Evolutionary conservation across 2,797 vertebrate species (phyloP), one percentile per base, ranked within the genome.

Genomic region (Eptatretus atami): DNA sequence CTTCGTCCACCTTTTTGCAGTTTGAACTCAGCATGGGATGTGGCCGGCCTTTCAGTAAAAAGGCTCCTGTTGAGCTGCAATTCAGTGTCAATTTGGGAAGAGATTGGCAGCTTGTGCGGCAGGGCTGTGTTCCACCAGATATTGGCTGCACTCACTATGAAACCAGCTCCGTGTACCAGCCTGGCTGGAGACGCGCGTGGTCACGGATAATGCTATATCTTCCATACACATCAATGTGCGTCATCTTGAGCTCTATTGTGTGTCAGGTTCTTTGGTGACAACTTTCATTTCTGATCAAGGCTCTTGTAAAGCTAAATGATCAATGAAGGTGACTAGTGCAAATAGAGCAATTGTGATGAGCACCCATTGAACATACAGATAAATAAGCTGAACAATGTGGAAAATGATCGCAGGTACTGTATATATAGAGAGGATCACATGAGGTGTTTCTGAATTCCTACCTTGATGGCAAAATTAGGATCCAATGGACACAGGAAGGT

Each of bases 1-100:
- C 85, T 1, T 77, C 82, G 11, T 92, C 90, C 1, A 87, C 83
- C 11, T 96, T 90, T 73, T 71, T 96, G 67, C 90, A 96, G 72
- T 98, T 98, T 70, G 84, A 95, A 71, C 70, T 98, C 69, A 93
- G 78, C 72, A 88, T 90, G 84, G 90, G 90, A 31, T 96, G 92
- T 69, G 90, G 84, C 73, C 90, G 86, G 68, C 15, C 15, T 12
- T 82, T 79, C 13, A 80, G 82, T 13, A 72, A 79, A 67, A 75
- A 81, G 64, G 81, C 90, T 2, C 73, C 79, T 0, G 72, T 95
- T 9, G 80, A 82, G 31, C 76, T 98, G 67, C 86, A 98, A 71
- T 93, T 79, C 68, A 92, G 86, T 63, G 77, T 85, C 9, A 90
- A 92, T 77, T 87, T 82, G 0, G 92, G 92, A 2, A 81, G 77